Percentiles rank a stretch among this genome's conserved stretches.
phyloP scores from a whole-genome alignment of 2,888 invertebrate species.

The Rhynchonema sp. region DNA sequence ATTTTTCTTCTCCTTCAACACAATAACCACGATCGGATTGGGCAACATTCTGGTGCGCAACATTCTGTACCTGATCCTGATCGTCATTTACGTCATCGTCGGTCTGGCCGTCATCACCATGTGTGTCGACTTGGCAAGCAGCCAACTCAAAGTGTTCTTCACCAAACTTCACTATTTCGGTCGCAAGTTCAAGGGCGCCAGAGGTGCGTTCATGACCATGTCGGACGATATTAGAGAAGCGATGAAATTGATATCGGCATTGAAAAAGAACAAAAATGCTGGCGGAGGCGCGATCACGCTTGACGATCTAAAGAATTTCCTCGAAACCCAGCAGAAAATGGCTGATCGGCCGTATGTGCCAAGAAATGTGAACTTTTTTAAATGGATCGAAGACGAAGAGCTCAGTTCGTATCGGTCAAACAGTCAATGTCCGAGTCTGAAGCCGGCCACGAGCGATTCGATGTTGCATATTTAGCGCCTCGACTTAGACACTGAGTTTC shows the following conservation, averaged over 20 bases:
- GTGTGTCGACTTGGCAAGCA: constrained; percentile 24
- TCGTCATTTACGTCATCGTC: constrained; percentile 26
- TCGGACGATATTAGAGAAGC: constrained; percentile 27
- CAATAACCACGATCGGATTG: constrained; percentile 25
- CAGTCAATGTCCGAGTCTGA: background rate
- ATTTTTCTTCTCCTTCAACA: constrained; percentile 28
- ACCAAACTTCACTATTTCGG: constrained; percentile 26
- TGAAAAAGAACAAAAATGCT: background rate
- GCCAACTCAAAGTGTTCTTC: constrained; percentile 27
- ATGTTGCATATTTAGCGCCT: constrained; percentile 1
- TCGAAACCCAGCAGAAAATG: constrained; percentile 25
- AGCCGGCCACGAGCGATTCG: background rate
- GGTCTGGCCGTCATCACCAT: constrained; percentile 28
- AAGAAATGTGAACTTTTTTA: constrained; percentile 24
- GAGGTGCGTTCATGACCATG: constrained; percentile 18
- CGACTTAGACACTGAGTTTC: background rate
- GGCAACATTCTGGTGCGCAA: constrained; percentile 24
- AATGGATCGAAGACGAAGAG: constrained; percentile 26
- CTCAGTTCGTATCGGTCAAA: background rate
- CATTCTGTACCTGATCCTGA: constrained; percentile 10
- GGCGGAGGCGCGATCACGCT: constrained; percentile 16
- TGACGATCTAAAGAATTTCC: constrained; percentile 25
- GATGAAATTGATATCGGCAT: constrained; percentile 19
- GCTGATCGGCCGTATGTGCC: constrained; percentile 25
- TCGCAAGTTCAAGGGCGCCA: constrained; percentile 2